Evolutionary conservation across 1,140 invertebrate genomes (phyloP), one percentile per base, ranked within the genome.

Genomic region (Thaumetopoea pityocampa): DNA sequence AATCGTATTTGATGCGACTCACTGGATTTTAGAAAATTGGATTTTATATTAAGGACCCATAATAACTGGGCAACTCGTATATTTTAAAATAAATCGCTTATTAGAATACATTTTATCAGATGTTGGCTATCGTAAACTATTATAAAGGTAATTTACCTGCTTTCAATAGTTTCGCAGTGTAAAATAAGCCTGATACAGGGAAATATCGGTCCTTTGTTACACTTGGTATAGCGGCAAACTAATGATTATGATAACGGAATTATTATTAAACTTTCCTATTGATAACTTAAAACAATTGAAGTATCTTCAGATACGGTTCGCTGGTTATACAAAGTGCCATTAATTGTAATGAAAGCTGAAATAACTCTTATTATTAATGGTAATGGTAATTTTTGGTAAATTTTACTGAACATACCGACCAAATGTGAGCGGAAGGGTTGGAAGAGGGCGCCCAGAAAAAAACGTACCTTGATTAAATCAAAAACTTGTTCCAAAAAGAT

Each of bases 41-140:
- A 41, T 32, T 32, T 41, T 41, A 41, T 50, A 14, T 33, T 12
- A 17, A 32, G 28, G 10, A 18, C 14, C 22, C 16, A 8, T 29
- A 37, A 15, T 38, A 51, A 33, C 29, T 36, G 26, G 35, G 14
- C 15, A 18, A 36, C 32, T 46, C 32, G 40, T 48, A 53, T 44
- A 44, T 53, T 48, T 48, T 51, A 43, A 50, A 59, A 53, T 52
- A 59, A 53, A 59, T 47, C 51, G 50, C 43, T 51, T 59, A 54
- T 53, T 53, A 59, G 27, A 26, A 22, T 51, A 43, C 35, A 37
- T 36, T 46, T 56, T 61, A 56, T 61, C 57, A 30, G 27, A 22
- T 40, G 51, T 51, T 43, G 29, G 46, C 41, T 46, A 53, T 49
- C 56, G 50, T 49, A 45, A 56, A 56, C 38, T 51, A 27, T 17